Evolutionary conservation across 2,888 invertebrate species (phyloP), one percentile per base, ranked within the genome.

Genomic region (Notodromas monacha): DNA sequence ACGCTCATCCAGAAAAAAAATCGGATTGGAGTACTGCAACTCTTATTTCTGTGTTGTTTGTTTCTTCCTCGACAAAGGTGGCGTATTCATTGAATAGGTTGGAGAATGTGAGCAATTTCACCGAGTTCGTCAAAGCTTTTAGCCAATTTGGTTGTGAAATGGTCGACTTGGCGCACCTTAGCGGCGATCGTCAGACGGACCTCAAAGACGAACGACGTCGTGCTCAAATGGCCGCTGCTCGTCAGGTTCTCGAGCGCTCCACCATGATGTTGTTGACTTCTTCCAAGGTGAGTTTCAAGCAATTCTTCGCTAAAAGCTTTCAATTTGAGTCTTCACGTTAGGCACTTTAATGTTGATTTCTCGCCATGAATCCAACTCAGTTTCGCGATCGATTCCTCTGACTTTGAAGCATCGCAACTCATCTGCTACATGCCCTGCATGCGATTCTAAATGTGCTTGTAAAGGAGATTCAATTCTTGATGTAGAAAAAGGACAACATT

Each of bases 141-240:
- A 84, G 86, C 40, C 79, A 86, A 49, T 92, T 96, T 49, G 96
- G 92, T 26, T 72, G 72, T 13, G 86, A 92, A 50, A 92, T 96
- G 89, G 86, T 96, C 38, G 89, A 92, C 49, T 55, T 96, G 40
- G 89, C 92, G 14, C 74, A 89, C 48, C 59, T 89, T 35, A 81
- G 84, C 12, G 84, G 64, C 11, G 65, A 65, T 43, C 50, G 66
- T 41, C 65, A 65, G 46, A 79, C 76, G 44, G 81, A 74, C 46
- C 55, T 74, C 33, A 70, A 77, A 42, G 86, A 86, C 51, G 92
- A 92, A 49, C 60, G 84, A 41, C 58, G 89, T 40, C 57, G 79
- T 42, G 81, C 92, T 10, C 89, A 92, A 57, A 86, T 96, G 63
- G 72, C 74, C 6, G 79, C 84, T 14, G 89, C 92, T 0, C 60